Conservation (phyloP, 2,797 vertebrate genomes). For the Adrianichthys oophorus region DNA sequence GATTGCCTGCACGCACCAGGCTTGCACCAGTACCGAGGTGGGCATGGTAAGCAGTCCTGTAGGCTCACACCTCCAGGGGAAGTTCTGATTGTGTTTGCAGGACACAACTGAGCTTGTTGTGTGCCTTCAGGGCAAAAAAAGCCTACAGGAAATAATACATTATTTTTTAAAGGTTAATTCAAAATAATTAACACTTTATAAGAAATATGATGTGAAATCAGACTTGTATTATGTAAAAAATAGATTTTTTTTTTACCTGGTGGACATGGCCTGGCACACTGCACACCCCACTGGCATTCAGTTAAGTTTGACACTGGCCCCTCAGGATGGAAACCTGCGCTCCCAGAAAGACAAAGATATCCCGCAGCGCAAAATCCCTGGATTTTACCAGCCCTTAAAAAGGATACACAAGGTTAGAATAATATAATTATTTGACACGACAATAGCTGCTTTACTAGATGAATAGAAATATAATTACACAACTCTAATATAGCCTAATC, state of each 20-base stretch:
- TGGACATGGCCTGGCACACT: slow-evolving; percentile 85
- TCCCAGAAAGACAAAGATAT: slow-evolving; percentile 86
- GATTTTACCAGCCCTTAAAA: slow-evolving; percentile 80
- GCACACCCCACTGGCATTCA: slow-evolving; percentile 79
- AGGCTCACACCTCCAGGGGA: slow-evolving; percentile 74
- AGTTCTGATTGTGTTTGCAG: slow-evolving; percentile 79
- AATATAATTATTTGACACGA: slow-evolving; percentile 10
- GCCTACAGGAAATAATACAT: slow-evolving; percentile 67
- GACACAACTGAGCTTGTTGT: slow-evolving; percentile 76
- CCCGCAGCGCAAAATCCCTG: slow-evolving; percentile 86
- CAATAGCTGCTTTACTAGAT: slow-evolving; percentile 15
- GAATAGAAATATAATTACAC: slow-evolving; percentile 19
- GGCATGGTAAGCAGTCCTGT: slow-evolving; percentile 85
- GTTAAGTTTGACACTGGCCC: slow-evolving; percentile 48
- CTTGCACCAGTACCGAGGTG: slow-evolving; percentile 85
- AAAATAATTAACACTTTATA: no score
- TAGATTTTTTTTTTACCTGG: slow-evolving; percentile 73
- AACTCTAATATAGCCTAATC: slow-evolving; percentile 7
- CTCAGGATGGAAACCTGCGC: slow-evolving; percentile 78
- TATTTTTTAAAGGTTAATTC: not conserved
- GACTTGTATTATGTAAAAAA: no score
- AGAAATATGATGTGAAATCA: no score
- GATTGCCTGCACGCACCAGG: slow-evolving; percentile 70
- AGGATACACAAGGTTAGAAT: slow-evolving; percentile 9
- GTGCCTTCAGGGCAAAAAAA: slow-evolving; percentile 88